Evolutionary conservation across 2,797 vertebrate genomes (phyloP).

Genomic region (Sebastes variabilis): DNA sequence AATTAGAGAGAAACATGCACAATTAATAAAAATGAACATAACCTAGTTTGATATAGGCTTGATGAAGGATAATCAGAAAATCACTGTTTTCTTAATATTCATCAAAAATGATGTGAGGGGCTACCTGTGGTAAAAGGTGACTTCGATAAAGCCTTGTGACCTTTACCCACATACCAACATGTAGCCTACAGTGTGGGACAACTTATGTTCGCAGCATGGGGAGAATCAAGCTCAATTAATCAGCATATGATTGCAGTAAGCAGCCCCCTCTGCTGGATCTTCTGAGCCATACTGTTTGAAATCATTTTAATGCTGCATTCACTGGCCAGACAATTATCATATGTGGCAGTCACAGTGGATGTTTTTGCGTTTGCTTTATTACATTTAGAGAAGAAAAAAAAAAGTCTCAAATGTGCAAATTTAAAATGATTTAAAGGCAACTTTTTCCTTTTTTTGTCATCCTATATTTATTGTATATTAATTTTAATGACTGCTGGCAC

Average conservation of each 20-base stretch:
- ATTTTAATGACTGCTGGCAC: conserved; percentile 31
- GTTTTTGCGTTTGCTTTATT: conserved; percentile 51
- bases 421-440: conserved; percentile 30
- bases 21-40: conserved; percentile 84
- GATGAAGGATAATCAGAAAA: conserved; percentile 80
- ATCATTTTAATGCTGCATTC: conserved; percentile 70
- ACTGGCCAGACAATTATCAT: conserved; percentile 65
- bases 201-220: conserved; percentile 85
- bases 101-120: conserved; percentile 77
- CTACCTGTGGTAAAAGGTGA: conserved; percentile 81
- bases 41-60: conserved; percentile 82
- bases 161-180: conserved; percentile 84
- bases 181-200: conserved; percentile 83
- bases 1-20: conserved; percentile 82
- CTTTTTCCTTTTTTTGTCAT: conserved; percentile 22
- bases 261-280: conserved; percentile 86
- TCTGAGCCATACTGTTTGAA: conserved; percentile 78
- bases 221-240: conserved; percentile 85
- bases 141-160: conserved; percentile 79
- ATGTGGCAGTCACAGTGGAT: conserved; percentile 41
- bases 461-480: conserved; percentile 19
- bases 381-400: conserved; percentile 32
- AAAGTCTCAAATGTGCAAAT: conserved; percentile 20
- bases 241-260: conserved; percentile 84
- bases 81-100: conserved; percentile 76